phyloP scores from a whole-genome alignment of 2,888 invertebrate species.

The Platycheirus rosarum region DNA sequence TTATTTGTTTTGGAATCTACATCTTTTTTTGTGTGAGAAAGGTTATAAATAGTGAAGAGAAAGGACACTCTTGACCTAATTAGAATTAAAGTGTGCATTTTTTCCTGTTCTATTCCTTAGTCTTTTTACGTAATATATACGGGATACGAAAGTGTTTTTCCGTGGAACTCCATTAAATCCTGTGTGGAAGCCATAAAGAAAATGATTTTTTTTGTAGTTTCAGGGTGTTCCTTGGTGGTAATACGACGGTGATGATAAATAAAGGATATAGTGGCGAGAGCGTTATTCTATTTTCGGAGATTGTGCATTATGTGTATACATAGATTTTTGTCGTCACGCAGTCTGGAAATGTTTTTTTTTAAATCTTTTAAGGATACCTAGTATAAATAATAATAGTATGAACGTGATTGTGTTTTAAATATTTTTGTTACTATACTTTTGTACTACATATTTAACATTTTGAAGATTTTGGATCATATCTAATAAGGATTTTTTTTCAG shows the following conservation, averaged over 20 bases:
- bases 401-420: too few relatives aligned
- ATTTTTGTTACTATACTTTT: too few relatives aligned
- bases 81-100: conserved; percentile 54
- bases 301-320: conserved; percentile 2
- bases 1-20: conserved; percentile 40
- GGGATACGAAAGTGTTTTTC: conserved; percentile 24
- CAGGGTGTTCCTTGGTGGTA: conserved; percentile 13
- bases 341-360: conserved; percentile 1
- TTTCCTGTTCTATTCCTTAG: conserved; percentile 12
- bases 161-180: conserved; percentile 13
- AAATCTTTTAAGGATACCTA: too few relatives aligned
- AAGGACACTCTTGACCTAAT: conserved; percentile 69
- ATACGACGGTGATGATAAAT: conserved; percentile 25
- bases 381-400: too few relatives aligned
- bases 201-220: conserved; percentile 1
- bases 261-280: conserved; percentile 16
- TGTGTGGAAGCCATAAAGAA: not conserved
- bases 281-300: not conserved
- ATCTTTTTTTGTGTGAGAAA: conserved; percentile 12
- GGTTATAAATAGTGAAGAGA: conserved; percentile 10
- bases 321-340: conserved; percentile 22
- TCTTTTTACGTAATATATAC: conserved; percentile 10
- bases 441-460: too few relatives aligned
- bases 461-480: too few relatives aligned
- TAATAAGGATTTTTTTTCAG: too few relatives aligned